phyloP scores from a whole-genome alignment of 2,888 invertebrate genomes.

The Amphipyra tragopoginis region DNA sequence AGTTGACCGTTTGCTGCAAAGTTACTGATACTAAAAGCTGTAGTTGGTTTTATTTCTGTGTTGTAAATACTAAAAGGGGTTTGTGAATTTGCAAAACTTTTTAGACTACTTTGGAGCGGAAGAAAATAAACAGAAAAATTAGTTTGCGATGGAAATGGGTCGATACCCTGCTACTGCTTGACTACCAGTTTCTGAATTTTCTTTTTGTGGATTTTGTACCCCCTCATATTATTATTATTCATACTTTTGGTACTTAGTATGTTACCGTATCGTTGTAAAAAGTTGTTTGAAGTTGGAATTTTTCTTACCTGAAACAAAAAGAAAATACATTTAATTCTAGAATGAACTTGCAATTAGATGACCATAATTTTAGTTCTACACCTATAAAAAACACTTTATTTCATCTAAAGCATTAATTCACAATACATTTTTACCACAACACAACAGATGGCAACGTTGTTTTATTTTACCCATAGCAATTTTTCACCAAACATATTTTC shows the following conservation, averaged over 20 bases:
- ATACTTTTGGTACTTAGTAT: too few relatives aligned
- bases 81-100: conserved; percentile 45
- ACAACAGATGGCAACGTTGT: conserved; percentile 28
- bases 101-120: conserved; percentile 24
- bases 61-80: conserved; percentile 47
- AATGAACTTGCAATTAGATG: too few relatives aligned
- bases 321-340: neutral
- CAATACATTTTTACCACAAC: conserved; percentile 19
- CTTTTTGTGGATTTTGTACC: neutral
- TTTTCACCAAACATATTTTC: conserved; percentile 61
- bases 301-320: conserved; percentile 44
- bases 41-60: conserved; percentile 52
- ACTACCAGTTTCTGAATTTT: neutral
- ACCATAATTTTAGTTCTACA: too few relatives aligned
- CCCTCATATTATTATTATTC: too few relatives aligned
- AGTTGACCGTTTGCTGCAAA: conserved; percentile 52
- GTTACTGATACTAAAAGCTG: conserved; percentile 48
- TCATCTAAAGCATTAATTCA: conserved; percentile 7
- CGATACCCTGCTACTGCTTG: conserved; percentile 10
- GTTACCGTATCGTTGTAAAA: too few relatives aligned
- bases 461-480: conserved; percentile 50
- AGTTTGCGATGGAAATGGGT: conserved; percentile 24
- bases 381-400: too few relatives aligned
- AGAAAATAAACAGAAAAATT: conserved; percentile 43
- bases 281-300: too few relatives aligned